Evolutionary conservation across 2,113 vertebrate genomes (phyloP).

Genomic region (Casuarius casuarius): DNA sequence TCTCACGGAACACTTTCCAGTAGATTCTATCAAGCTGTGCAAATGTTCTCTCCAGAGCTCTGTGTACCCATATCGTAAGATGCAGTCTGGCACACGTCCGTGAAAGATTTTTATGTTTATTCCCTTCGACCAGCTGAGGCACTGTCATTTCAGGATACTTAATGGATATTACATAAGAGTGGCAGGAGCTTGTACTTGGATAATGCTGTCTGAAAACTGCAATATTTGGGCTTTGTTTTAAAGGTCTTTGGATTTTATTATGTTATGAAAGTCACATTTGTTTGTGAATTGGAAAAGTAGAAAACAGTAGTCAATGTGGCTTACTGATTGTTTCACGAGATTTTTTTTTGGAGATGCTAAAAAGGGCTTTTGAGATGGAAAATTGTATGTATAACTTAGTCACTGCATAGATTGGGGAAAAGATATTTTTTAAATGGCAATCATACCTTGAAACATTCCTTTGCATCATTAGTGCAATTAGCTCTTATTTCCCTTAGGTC

Average conservation of each 20-base stretch:
- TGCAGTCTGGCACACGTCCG: not conserved
- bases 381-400: not conserved
- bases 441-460: not conserved
- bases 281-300: not conserved
- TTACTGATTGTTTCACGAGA: not conserved
- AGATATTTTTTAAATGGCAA: not conserved
- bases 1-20: not conserved
- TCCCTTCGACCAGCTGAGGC: not conserved
- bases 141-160: not conserved
- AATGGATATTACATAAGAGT: not conserved
- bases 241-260: not conserved
- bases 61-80: not conserved
- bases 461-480: not conserved
- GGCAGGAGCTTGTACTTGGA: not conserved
- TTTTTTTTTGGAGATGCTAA: not conserved
- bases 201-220: not conserved
- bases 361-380: not conserved
- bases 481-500: not conserved
- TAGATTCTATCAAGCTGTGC: not conserved
- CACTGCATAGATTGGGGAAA: not conserved
- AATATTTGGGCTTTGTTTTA: not conserved
- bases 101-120: not conserved
- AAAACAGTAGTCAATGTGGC: not conserved
- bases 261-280: not conserved
- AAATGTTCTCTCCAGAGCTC: rapidly evolving